These are phyloP conservation scores for Clepsis dumicolana DNA, from an alignment of 2,888 invertebrate genomes.

Conservation along the genomic window DNA sequence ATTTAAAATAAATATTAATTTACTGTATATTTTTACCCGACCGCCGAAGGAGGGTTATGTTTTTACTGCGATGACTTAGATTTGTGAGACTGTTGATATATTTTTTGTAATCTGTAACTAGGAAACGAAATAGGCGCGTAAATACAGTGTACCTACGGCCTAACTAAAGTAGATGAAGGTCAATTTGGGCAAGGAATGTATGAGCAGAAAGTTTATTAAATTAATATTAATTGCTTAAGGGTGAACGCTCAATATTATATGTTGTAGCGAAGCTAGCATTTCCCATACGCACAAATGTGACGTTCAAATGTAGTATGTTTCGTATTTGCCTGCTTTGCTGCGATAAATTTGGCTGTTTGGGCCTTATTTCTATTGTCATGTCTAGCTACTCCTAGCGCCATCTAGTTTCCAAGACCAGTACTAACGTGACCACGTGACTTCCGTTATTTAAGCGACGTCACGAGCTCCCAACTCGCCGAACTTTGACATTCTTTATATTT, in stretches of 20 bases:
- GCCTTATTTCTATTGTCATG: too few species aligned
- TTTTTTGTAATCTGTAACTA: conserved; percentile 20
- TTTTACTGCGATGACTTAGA: not conserved
- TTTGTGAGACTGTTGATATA: conserved; percentile 27
- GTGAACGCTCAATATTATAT: not conserved
- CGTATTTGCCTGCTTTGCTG: not conserved
- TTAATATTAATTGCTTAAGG: not conserved
- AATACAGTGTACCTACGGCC: conserved; percentile 42
- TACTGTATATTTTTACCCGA: not conserved
- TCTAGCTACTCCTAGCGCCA: too few species aligned
- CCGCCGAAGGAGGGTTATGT: too few species aligned
- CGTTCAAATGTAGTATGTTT: not conserved
- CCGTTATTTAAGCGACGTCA: too few species aligned
- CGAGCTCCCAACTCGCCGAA: too few species aligned
- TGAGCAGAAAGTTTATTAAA: not conserved
- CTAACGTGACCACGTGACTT: too few species aligned
- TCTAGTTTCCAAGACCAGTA: too few species aligned
- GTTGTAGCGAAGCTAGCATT: not conserved
- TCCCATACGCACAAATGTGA: not conserved
- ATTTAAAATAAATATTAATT: not conserved
- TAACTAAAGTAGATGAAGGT: conserved; percentile 32
- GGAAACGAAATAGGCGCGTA: conserved; percentile 36
- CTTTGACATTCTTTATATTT: too few species aligned
- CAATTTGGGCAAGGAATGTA: conserved; percentile 22
- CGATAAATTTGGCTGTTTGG: too few species aligned